Evolutionary conservation across 2,888 invertebrate genomes (phyloP), one percentile per base, ranked within the genome.

Genomic region (Agrenia bidenticulata): DNA sequence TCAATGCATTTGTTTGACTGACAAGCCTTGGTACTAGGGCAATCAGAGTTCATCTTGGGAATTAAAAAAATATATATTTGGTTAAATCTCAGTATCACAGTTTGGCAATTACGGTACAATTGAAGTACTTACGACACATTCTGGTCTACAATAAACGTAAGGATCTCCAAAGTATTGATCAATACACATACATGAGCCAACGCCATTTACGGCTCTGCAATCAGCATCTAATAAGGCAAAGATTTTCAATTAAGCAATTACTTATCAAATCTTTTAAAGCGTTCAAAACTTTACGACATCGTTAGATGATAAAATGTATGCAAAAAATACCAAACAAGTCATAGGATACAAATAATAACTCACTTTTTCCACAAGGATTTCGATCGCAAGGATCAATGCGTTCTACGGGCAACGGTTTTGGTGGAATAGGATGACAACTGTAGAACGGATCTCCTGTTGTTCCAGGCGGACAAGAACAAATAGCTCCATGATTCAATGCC

Each of bases 91-190:
- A n/a, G n/a, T n/a, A n/a, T n/a, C n/a, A n/a, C n/a, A n/a, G n/a
- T n/a, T n/a, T n/a, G n/a, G n/a, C n/a, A n/a, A n/a, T n/a, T n/a
- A n/a, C n/a, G n/a, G n/a, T n/a, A n/a, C n/a, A n/a, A n/a, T n/a
- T n/a, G 32, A 32, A 32, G 32, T 32, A 32, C 32, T 64, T 1
- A 87, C 85, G n/a, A 91, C 87, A 79, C 93, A 93, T 83, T 93
- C 92, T 26, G 92, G 92, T 78, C 88, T 87, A 76, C 86, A 92
- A 15, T 75, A 74, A 23, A 77, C 77, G 64, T 92, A 91, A 17
- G 80, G 80, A 64, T 87, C 85, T 50, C 93, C 92, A 76, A 88
- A 85, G 79, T 89, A 92, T 79, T 87, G 86, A 76, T 76, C 77
- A 61, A 77, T 76, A 77, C 78, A 86, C 79, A 76, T 81, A 78